phyloP scores from a whole-genome alignment of 2,797 vertebrate species.

The Myotis vivesi region DNA sequence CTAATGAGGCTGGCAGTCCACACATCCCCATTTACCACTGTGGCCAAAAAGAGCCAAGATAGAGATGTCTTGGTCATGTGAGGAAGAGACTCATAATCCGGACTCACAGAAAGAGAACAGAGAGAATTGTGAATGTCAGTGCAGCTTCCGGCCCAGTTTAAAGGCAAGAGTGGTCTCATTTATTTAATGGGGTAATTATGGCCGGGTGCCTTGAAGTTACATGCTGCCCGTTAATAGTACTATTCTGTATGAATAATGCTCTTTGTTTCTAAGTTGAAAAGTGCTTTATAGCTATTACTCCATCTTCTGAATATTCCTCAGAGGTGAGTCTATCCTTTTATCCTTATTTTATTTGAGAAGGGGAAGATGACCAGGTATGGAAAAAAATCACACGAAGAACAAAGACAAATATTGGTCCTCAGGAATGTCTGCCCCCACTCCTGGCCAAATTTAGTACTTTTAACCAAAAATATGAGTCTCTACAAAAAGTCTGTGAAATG shows the following conservation, averaged over 20 bases:
- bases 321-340: neutral
- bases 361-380: neutral
- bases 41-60: neutral
- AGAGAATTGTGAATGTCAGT: neutral
- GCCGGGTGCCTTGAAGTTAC: neutral
- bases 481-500: neutral
- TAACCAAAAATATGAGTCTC: neutral
- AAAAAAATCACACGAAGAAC: neutral
- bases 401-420: neutral
- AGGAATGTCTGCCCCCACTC: neutral
- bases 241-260: neutral
- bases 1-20: neutral
- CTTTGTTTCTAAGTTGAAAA: slow-evolving; percentile 23
- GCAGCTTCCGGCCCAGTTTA: neutral
- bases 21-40: neutral
- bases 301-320: slow-evolving; percentile 27
- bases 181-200: neutral
- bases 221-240: neutral
- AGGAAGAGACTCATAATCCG: neutral
- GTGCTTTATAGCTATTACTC: neutral
- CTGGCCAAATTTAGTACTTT: slow-evolving; percentile 13
- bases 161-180: neutral
- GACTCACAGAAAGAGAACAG: neutral
- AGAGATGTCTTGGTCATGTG: neutral
- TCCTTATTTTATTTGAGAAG: slow-evolving; percentile 1